Percentiles rank a stretch among this genome's conserved stretches.
phyloP scores from a whole-genome alignment of 2,113 vertebrate species.

The Athene cunicularia region DNA sequence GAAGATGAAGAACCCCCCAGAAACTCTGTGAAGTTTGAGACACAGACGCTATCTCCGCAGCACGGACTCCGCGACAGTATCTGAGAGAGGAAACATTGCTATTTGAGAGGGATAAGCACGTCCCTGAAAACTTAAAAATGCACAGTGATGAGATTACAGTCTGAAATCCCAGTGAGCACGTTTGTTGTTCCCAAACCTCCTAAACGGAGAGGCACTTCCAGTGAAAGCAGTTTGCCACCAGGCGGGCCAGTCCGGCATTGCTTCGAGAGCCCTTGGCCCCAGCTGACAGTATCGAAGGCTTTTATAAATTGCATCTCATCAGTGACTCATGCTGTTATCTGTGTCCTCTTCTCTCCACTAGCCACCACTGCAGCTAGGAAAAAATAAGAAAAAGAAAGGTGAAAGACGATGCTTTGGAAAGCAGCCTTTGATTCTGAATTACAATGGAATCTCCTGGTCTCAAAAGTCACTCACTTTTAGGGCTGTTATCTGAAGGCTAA shows the following conservation, averaged over 20 bases:
- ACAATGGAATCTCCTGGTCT: neutral
- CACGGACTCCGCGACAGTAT: neutral
- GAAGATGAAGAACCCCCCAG: neutral
- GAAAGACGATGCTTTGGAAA: neutral
- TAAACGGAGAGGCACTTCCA: neutral
- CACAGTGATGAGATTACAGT: neutral
- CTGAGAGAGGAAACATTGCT: neutral
- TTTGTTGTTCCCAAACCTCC: neutral
- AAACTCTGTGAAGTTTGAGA: conserved; percentile 42
- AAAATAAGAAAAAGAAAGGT: neutral
- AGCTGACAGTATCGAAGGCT: neutral
- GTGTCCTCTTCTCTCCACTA: neutral
- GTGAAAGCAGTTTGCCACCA: conserved; percentile 72
- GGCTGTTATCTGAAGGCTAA: neutral
- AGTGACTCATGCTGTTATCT: accelerated
- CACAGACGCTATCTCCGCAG: neutral
- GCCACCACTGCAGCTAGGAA: neutral
- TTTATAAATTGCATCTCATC: neutral
- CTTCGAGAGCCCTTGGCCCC: neutral
- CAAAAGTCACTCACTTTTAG: neutral
- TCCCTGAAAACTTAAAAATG: neutral
- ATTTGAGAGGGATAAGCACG: neutral
- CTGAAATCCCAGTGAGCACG: neutral
- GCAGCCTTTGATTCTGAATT: neutral
- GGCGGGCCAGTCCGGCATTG: conserved; percentile 61